Base-by-base conservation (phyloP, 2,113 vertebrate species). In the Solea solea region DNA sequence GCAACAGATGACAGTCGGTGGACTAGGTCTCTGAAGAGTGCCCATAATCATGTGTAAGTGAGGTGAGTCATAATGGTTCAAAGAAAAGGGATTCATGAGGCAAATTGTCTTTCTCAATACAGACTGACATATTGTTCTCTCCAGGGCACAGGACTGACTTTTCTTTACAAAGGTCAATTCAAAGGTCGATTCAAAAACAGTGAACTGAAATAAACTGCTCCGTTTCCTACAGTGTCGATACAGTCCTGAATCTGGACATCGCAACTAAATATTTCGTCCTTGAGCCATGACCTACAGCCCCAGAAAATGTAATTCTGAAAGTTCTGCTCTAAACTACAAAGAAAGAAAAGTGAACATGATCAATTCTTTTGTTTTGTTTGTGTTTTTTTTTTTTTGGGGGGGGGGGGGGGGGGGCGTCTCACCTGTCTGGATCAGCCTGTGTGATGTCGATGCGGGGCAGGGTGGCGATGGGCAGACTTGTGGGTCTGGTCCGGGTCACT, bases 361-460 rank as follows among this genome's bases (percentile, higher is more conserved):
- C 14, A 14, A 11, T 46, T 48, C 9, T 12, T 48, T 48, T 48
- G 11, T 45, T 45, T 12, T 45, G 9, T 45, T 45, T 9, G 8
- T 45, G 12, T 48, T 48, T 5, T 11, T 13, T 48, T 14, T 48
- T 10, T 48, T n/a, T n/a, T n/a, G n/a, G n/a, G n/a, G n/a, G n/a
- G n/a, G n/a, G n/a, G n/a, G n/a, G n/a, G n/a, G 21, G 21, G 21
- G 21, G 21, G 2, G 25, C 16, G 50, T 42, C 94, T 88, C 69
- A 98, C 97, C 96, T 92, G 86, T 97, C 94, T 0, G 95, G 94
- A 72, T 95, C 94, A 2, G 94, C 97, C 3, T 94, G 73, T 8
- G 97, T 99, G 84, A 99, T 97, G 27, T 96, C 95, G 8, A 99
- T 99, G 74, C 95, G 96, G 0, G 97, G 97, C 9, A 95, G 94